Conservation (phyloP, 2,888 invertebrate species). For the Lysandra coridon region DNA sequence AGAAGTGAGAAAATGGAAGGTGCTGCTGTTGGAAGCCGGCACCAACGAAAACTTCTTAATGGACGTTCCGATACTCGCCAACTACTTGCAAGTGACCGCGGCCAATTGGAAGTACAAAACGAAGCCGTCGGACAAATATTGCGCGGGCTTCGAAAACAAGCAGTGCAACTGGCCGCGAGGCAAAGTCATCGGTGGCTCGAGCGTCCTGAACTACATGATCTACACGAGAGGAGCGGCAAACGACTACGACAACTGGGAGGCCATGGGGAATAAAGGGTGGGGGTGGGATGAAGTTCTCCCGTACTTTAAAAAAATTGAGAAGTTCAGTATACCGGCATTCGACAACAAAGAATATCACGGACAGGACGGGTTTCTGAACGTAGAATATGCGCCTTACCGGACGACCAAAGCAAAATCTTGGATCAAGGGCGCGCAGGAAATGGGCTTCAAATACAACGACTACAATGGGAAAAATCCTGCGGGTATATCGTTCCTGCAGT, state of each 20-base stretch:
- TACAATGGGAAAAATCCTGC: slow-evolving; percentile 82
- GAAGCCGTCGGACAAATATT: slow-evolving; percentile 85
- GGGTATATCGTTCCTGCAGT: slow-evolving; percentile 82
- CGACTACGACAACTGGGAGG: slow-evolving; percentile 90
- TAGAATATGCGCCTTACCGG: slow-evolving; percentile 77
- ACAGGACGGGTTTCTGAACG: slow-evolving; percentile 77
- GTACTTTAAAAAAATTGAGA: slow-evolving; percentile 90
- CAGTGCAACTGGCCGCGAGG: slow-evolving; percentile 90
- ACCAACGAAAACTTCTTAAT: slow-evolving; percentile 84
- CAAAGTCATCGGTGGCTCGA: slow-evolving; percentile 90
- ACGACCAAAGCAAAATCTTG: slow-evolving; percentile 78
- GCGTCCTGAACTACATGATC: slow-evolving; percentile 90
- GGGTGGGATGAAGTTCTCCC: slow-evolving; percentile 85
- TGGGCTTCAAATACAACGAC: slow-evolving; percentile 81
- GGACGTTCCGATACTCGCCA: slow-evolving; percentile 88
- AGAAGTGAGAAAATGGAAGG: slow-evolving; percentile 84
- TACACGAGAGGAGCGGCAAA: slow-evolving; percentile 85
- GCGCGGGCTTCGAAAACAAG: slow-evolving; percentile 86
- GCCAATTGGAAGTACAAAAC: slow-evolving; percentile 92
- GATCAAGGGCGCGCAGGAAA: slow-evolving; percentile 81
- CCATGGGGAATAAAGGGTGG: slow-evolving; percentile 87
- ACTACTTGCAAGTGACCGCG: slow-evolving; percentile 85
- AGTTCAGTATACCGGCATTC: slow-evolving; percentile 81
- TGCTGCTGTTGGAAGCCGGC: slow-evolving; percentile 88
- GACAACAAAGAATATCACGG: slow-evolving; percentile 77